Evolutionary conservation across 2,888 invertebrate species (phyloP).

Genomic region (Diaphora mendica): DNA sequence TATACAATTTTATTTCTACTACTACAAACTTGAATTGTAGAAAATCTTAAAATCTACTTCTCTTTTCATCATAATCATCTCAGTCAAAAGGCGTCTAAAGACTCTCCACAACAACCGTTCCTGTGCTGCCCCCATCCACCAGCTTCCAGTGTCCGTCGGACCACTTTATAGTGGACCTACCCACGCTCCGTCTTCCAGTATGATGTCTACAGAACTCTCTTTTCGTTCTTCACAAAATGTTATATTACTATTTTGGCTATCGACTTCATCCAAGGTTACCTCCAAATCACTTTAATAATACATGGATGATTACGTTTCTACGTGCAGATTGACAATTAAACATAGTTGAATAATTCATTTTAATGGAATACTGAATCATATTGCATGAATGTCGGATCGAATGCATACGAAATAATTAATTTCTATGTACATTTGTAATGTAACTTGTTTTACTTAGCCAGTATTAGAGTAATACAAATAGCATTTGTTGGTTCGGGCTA

Average conservation of each 20-base stretch:
- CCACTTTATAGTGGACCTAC: too few relatives aligned
- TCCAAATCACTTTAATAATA: neutral
- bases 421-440: slow-evolving; percentile 30
- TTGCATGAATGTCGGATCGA: slow-evolving; percentile 40
- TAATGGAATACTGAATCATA: slow-evolving; percentile 36
- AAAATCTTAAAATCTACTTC: neutral
- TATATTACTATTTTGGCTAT: neutral
- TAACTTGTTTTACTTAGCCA: slow-evolving; percentile 12
- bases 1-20: neutral
- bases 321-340: slow-evolving; percentile 7
- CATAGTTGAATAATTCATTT: slow-evolving; percentile 42
- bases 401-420: slow-evolving; percentile 51
- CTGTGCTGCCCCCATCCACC: too few relatives aligned
- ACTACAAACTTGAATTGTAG: neutral
- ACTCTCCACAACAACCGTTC: too few relatives aligned
- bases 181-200: too few relatives aligned
- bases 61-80: too few relatives aligned
- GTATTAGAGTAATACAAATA: neutral
- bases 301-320: neutral
- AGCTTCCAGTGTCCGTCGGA: too few relatives aligned
- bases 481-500: neutral
- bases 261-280: neutral
- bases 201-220: neutral
- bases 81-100: too few relatives aligned
- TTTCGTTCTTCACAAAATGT: neutral